phyloP scores from a whole-genome alignment of 1,140 invertebrate species.

The Dolichoris vasculosae region DNA sequence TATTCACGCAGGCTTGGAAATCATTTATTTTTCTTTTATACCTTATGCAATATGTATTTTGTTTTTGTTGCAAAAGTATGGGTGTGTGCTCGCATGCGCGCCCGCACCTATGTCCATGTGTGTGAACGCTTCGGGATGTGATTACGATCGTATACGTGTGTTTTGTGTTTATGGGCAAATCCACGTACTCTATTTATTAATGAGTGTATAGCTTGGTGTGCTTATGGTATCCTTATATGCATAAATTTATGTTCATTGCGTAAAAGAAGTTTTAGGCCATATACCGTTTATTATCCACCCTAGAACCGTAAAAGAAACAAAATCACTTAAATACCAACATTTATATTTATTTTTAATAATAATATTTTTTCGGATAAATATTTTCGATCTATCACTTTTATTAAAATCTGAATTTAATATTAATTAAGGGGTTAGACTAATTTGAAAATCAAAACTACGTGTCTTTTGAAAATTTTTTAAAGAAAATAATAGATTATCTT shows the following conservation, averaged over 20 bases:
- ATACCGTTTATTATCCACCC: not conserved
- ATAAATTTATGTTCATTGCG: conserved; percentile 17
- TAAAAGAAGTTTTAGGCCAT: conserved; percentile 46
- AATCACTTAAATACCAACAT: not conserved
- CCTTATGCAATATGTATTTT: not conserved
- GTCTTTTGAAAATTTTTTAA: too few relatives aligned
- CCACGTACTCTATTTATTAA: not conserved
- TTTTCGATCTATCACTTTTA: not conserved
- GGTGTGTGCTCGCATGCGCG: too few relatives aligned
- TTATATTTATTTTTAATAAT: not conserved
- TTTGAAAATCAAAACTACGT: too few relatives aligned
- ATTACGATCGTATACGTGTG: not conserved
- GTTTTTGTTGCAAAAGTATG: not conserved
- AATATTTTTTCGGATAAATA: not conserved
- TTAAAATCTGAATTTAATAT: not conserved
- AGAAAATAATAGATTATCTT: too few relatives aligned
- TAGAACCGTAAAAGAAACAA: not conserved
- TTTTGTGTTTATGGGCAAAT: not conserved
- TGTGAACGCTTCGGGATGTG: too few relatives aligned
- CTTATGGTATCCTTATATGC: not conserved
- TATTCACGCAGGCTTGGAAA: not conserved
- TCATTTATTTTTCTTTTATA: not conserved
- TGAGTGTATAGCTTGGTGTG: not conserved
- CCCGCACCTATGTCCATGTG: too few relatives aligned
- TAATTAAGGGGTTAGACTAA: too few relatives aligned